Evolutionary conservation across 2,888 invertebrate genomes (phyloP), one percentile per base, ranked within the genome.

Genomic region (Steinernema hermaphroditum): DNA sequence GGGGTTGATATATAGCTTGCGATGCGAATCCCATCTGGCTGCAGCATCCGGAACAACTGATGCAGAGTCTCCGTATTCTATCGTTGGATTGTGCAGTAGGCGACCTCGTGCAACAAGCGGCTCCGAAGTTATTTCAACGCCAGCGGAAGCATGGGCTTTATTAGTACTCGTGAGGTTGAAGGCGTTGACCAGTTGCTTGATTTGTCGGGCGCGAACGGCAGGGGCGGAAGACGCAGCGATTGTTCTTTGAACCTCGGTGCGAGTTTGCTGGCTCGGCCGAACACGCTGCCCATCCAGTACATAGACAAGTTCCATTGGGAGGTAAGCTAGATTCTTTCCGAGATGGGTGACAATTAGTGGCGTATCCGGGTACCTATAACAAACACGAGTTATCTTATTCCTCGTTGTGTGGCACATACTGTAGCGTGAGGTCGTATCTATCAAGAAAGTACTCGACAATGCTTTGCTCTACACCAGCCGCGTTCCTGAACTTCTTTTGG

Each of bases 81-180:
- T 62, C 6, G 27, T 37, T 0, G 78, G 77, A n/a, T 43, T 19
- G 1, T 74, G 74, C 37, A 80, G 70, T 43, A 72, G 14, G 32
- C 80, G 77, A 9, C 71, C 78, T 9, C 32, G 46, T n/a, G 70
- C 73, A 54, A 34, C 46, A 27, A 81, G 44, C 19, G 79, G 76
- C 16, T 69, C 70, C 22, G 57, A 22, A 16, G 69, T 68, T 43
- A 79, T 49, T 19, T 12, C 19, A 19, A 49, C 19, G 9, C 49
- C 49, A 19, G 49, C 49, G 6, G 9, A 12, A 6, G 9, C 12
- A 19, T 49, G 49, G 19, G 9, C 9, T 6, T 6, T n/a, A 19
- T 49, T 49, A 6, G 12, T 19, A 19, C 12, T 12, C 6, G 49
- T 49, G 49, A 49, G 49, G 6, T 49, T 8, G 19, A 49, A 19